Base-by-base conservation (phyloP, 23 tunicate genomes). In the Aplidium turbinatum region DNA sequence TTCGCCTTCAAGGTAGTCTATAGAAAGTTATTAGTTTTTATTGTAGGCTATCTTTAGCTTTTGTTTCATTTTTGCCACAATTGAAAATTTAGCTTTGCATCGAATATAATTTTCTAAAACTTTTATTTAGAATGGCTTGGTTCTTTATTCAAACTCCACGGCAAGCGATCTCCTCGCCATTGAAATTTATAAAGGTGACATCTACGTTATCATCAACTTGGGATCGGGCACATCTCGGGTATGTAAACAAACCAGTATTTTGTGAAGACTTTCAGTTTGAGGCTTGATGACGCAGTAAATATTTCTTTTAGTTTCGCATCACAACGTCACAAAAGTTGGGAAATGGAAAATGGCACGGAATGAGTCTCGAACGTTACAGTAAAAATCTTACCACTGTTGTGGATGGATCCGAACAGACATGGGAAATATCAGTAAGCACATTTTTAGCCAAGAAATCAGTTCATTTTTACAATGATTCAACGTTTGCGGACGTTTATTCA, bases 81-180 rank as follows among this genome's bases (percentile, higher is more conserved):
- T n/a, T n/a, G n/a, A n/a, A n/a, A n/a, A n/a, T n/a, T n/a, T n/a
- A n/a, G n/a, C n/a, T n/a, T n/a, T n/a, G n/a, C n/a, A n/a, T n/a
- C n/a, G n/a, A n/a, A n/a, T n/a, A n/a, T n/a, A n/a, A n/a, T n/a
- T n/a, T n/a, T n/a, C n/a, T n/a, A n/a, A n/a, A n/a, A n/a, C n/a
- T 38, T 65, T 6, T 45, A 47, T 34, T 3, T 71, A 91, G 97
- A 67, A 84, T 33, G 97, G 97, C 25, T 45, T 91, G 29, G 42
- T 91, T 42, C 27, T 84, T 13, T 78, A 62, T 42, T 82, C 70
- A 3, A 32, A 33, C n/a, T 91, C 79, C 9, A 28, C 46, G 24
- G 30, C 68, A n/a, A 65, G 78, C 58, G 91, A 91, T 80, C 45
- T 80, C 24, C 63, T 91, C 39, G 97, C 92, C 13, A 21, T 91